These are phyloP conservation scores for Cryptoblepharus egeriae DNA, from an alignment of 2,797 vertebrate species.

Conservation along the genomic window DNA sequence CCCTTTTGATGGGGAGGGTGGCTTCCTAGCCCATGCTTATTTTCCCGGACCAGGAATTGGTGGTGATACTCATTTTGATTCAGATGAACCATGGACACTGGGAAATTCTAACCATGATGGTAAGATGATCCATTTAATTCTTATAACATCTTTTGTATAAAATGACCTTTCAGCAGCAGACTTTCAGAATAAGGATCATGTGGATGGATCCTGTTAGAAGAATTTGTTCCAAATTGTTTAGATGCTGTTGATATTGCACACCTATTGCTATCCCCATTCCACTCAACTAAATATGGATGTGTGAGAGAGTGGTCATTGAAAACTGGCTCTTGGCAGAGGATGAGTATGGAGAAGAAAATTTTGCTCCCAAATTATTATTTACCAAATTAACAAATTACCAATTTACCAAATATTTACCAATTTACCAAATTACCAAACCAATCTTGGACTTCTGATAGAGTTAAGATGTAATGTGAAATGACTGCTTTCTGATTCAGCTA, in stretches of 20 bases:
- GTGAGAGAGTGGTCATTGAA: neutral
- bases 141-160: neutral
- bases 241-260: neutral
- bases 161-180: neutral
- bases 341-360: neutral
- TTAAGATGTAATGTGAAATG: constrained; percentile 1
- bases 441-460: neutral
- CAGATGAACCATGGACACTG: constrained; percentile 96
- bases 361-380: too few species aligned
- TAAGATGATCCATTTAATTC: constrained; percentile 67
- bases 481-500: neutral
- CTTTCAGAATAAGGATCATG: neutral
- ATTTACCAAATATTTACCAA: neutral
- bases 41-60: constrained; percentile 97
- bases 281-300: neutral
- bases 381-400: too few species aligned
- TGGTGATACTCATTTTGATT: constrained; percentile 98
- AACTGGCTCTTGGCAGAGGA: constrained; percentile 12
- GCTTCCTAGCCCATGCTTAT: constrained; percentile 97
- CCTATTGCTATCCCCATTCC: too few species aligned
- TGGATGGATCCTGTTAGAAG: neutral
- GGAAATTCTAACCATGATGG: constrained; percentile 96
- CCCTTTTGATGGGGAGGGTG: constrained; percentile 96
- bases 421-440: neutral
- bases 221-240: neutral